Evolutionary conservation across 1,140 invertebrate species (phyloP).

Genomic region (Drosophila ercepeae): DNA sequence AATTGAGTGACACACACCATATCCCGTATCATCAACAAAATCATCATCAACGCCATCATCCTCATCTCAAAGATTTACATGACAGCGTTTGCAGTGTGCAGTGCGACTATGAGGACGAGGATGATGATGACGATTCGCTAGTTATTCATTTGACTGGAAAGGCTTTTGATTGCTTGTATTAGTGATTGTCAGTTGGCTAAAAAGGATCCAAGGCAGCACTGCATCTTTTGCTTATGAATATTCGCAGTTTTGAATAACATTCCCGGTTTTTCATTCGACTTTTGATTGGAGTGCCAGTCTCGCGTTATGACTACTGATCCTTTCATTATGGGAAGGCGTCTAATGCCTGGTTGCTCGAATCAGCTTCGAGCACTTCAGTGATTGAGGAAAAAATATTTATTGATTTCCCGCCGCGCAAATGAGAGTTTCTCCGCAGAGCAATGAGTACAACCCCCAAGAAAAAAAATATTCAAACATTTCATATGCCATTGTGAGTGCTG

Average conservation of each 20-base stretch:
- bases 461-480: constrained; percentile 16
- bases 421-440: constrained; percentile 13
- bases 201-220: constrained; percentile 24
- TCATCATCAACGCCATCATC: background rate
- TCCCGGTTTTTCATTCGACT: constrained; percentile 54
- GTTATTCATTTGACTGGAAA: constrained; percentile 65
- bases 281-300: constrained; percentile 56
- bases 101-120: too few species aligned
- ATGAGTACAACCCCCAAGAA: background rate
- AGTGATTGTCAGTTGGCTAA: constrained; percentile 47
- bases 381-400: constrained; percentile 59
- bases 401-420: constrained; percentile 56
- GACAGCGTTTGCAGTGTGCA: constrained; percentile 57
- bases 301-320: background rate
- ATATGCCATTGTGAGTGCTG: constrained; percentile 32
- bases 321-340: constrained; percentile 21
- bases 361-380: constrained; percentile 19
- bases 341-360: constrained; percentile 4
- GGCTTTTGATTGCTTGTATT: constrained; percentile 69
- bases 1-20: constrained; percentile 59
- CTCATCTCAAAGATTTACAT: constrained; percentile 64
- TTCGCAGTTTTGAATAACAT: constrained; percentile 45
- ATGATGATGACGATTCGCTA: constrained; percentile 43
- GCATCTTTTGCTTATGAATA: constrained; percentile 75
- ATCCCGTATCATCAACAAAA: constrained; percentile 16